These are phyloP conservation scores for Danio jaintianensis DNA, from an alignment of 2,797 vertebrate species.

Conservation along the genomic window DNA sequence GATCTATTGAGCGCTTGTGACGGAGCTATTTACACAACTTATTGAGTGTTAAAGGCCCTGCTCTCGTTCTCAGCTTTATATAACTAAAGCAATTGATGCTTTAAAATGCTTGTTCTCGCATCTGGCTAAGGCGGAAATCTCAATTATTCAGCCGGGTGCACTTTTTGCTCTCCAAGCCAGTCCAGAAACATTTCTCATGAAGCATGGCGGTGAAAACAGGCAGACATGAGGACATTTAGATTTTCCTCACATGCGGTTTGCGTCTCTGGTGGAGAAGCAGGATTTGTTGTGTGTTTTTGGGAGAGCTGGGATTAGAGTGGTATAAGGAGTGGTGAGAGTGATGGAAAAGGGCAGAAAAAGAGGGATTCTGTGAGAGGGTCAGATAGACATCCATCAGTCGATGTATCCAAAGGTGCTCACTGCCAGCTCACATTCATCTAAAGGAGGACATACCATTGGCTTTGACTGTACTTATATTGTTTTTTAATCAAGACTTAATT, in stretches of 20 bases:
- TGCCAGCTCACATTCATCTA: conserved; percentile 25
- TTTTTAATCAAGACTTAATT: too few relatives aligned
- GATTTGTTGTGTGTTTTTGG: conserved; percentile 35
- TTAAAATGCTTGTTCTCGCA: not conserved
- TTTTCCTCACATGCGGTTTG: conserved; percentile 7
- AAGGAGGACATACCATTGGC: not conserved
- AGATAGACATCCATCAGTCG: not conserved
- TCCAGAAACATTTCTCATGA: conserved; percentile 41
- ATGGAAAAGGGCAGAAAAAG: not conserved
- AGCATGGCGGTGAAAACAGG: conserved; percentile 41
- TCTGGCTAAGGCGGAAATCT: not conserved
- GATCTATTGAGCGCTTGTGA: conserved; percentile 21
- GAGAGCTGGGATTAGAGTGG: conserved; percentile 24
- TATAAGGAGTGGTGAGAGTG: conserved; percentile 16
- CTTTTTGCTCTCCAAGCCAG: conserved; percentile 41
- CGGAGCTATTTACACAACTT: conserved; percentile 20
- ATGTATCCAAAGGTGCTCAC: not conserved
- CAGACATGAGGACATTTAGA: not conserved
- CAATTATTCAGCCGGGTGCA: conserved; percentile 39
- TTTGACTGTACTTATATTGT: not conserved
- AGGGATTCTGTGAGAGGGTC: not conserved
- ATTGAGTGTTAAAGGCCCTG: conserved; percentile 31
- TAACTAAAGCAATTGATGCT: not conserved
- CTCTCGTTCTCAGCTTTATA: conserved; percentile 12
- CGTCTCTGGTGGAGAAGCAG: conserved; percentile 17